Conservation (phyloP, 64 coral and sea anemone genomes). For the Montipora capricornis region DNA sequence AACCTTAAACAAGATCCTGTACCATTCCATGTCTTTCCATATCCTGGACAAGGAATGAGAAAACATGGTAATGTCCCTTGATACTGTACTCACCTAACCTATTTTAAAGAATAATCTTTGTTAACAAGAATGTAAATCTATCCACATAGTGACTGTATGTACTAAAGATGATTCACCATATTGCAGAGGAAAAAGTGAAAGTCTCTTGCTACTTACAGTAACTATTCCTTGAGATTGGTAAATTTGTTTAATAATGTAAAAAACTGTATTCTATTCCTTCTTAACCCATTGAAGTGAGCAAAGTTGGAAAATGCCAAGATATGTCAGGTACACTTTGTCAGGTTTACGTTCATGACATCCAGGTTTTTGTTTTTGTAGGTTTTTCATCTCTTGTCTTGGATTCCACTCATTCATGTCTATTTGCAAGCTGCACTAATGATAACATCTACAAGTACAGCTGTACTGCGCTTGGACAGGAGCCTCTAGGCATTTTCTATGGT, state of each 20-base stretch:
- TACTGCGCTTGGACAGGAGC: conserved; percentile 62
- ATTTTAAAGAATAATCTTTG: too few relatives aligned
- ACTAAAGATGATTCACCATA: too few relatives aligned
- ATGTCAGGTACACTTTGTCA: background rate
- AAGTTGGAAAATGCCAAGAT: too few relatives aligned
- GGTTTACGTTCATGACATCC: too few relatives aligned
- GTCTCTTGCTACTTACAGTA: too few relatives aligned
- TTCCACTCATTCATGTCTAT: conserved; percentile 85
- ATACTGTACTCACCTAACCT: too few relatives aligned
- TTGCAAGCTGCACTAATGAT: conserved; percentile 95
- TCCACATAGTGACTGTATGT: too few relatives aligned
- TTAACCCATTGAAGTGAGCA: background rate
- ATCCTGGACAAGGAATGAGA: conserved; percentile 81
- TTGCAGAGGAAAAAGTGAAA: too few relatives aligned
- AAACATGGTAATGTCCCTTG: conserved; percentile 82
- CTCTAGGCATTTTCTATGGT: conserved; percentile 79
- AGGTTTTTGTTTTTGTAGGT: conserved; percentile 51
- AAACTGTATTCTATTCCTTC: background rate
- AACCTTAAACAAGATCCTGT: conserved; percentile 65
- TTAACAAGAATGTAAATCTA: too few relatives aligned
- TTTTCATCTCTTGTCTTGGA: conserved; percentile 94
- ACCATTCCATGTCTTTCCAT: conserved; percentile 88
- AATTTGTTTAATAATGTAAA: too few relatives aligned
- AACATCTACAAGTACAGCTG: conserved; percentile 97
- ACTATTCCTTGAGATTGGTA: too few relatives aligned